Conservation (phyloP, 2,888 invertebrate species). For the Orthosia gracilis region DNA sequence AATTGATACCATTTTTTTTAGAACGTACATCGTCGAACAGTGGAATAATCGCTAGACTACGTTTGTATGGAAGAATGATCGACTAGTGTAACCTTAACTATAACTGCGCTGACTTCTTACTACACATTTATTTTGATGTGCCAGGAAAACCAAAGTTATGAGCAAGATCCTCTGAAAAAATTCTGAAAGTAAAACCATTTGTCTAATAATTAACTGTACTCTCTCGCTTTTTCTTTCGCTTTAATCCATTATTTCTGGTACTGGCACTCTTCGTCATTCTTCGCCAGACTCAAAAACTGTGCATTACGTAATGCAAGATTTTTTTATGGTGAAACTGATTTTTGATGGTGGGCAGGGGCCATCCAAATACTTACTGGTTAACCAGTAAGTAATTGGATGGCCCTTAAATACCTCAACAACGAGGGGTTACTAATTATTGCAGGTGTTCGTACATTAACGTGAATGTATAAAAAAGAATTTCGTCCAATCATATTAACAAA, state of each 20-base stretch:
- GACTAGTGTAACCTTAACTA: neutral
- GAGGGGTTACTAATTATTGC: conserved; percentile 28
- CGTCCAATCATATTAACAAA: conserved; percentile 29
- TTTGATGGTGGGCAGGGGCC: too few species aligned
- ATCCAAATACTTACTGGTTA: too few species aligned
- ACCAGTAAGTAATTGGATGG: conserved; percentile 1
- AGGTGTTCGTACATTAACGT: conserved; percentile 26
- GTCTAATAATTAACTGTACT: neutral
- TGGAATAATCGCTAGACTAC: too few species aligned
- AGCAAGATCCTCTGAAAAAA: neutral
- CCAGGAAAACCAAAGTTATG: neutral
- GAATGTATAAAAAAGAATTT: conserved; percentile 33
- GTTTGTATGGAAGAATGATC: too few species aligned
- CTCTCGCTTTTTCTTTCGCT: neutral
- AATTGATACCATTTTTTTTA: too few species aligned
- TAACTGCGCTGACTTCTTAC: neutral
- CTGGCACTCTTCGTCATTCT: neutral
- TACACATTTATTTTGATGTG: neutral
- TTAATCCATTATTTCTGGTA: neutral
- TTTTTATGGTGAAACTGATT: too few species aligned
- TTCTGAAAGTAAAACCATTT: neutral
- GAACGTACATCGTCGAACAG: too few species aligned
- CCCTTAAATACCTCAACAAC: conserved; percentile 10
- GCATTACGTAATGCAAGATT: too few species aligned
- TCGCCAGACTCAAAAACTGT: neutral